phyloP scores from a whole-genome alignment of 2,113 vertebrate genomes.

The Sialia sialis region DNA sequence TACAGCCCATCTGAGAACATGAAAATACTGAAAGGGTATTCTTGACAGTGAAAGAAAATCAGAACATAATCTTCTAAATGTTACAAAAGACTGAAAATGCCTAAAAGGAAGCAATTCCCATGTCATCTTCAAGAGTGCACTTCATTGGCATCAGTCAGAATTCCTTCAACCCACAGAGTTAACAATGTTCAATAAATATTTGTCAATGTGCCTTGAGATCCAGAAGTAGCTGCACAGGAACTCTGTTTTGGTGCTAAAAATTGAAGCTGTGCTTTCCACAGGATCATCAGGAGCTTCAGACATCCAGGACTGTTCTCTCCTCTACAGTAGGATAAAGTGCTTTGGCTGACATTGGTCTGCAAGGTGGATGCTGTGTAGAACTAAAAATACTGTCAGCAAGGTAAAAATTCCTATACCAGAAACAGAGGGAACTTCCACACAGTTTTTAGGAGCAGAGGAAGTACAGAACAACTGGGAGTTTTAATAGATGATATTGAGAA shows the following conservation, averaged over 20 bases:
- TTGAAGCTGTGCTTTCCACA: background rate
- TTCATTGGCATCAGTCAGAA: background rate
- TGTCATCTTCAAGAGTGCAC: background rate
- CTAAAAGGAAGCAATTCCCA: background rate
- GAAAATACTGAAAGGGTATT: background rate
- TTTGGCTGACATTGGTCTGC: background rate
- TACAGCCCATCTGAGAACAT: background rate
- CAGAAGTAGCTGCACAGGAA: background rate
- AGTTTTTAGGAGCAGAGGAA: background rate
- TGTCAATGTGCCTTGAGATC: accelerated
- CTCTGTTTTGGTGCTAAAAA: background rate
- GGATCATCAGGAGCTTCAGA: background rate
- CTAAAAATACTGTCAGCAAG: accelerated
- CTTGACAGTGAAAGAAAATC: background rate
- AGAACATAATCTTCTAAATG: background rate
- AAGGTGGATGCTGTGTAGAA: background rate
- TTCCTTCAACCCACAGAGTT: background rate
- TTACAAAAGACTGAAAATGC: background rate
- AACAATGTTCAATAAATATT: background rate
- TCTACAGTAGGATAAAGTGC: background rate
- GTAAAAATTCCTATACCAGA: background rate
- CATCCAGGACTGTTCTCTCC: background rate
- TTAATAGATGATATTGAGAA: background rate
- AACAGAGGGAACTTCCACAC: background rate
- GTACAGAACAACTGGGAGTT: background rate